Base-by-base conservation (phyloP, 2,797 vertebrate genomes). In the Sebastes elongatus region DNA sequence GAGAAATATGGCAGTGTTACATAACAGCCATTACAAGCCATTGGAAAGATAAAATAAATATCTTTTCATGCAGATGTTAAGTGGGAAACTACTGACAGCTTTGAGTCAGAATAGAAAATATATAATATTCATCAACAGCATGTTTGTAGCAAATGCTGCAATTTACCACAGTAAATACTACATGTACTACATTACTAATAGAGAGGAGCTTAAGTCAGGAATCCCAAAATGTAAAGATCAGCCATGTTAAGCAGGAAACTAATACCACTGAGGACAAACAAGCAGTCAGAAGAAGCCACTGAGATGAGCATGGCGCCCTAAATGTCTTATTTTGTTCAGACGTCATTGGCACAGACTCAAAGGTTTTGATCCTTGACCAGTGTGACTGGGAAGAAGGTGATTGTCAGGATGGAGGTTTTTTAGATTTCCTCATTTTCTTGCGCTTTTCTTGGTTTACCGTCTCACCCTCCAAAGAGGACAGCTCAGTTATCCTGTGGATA, bases 401-500 rank as follows among this genome's bases (percentile, higher is more conserved):
- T 88, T 88, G 92, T 93, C 94, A 95, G 82, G 90, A 92, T 8
- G 94, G 85, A 53, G 80, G 84, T 68, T 92, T 93, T 81, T 72
- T 86, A 35, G 71, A 82, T 80, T 93, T 95, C 82, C 81, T 92
- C 60, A 90, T 83, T 87, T 92, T 95, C 88, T 90, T 95, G 13
- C 92, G 80, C 80, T 89, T 96, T 61, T 96, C 95, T 46, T 96
- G 90, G 23, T 89, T 89, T 25, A 94, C 84, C 0, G 95, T 94
- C 69, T 96, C 94, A 0, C 85, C 91, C 78, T 95, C 93, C 85
- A 96, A 61, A 35, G 86, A 92, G 5, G 94, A 94, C 65, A 96
- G 92, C 86, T 96, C 94, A 1, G 92, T 90, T 59, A 96, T 86
- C 75, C 94, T 92, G 56, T 93, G 93, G 79, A 93, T 62, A 33